Base-by-base conservation (phyloP, 2,888 invertebrate species). In the Morinoia aosen region DNA sequence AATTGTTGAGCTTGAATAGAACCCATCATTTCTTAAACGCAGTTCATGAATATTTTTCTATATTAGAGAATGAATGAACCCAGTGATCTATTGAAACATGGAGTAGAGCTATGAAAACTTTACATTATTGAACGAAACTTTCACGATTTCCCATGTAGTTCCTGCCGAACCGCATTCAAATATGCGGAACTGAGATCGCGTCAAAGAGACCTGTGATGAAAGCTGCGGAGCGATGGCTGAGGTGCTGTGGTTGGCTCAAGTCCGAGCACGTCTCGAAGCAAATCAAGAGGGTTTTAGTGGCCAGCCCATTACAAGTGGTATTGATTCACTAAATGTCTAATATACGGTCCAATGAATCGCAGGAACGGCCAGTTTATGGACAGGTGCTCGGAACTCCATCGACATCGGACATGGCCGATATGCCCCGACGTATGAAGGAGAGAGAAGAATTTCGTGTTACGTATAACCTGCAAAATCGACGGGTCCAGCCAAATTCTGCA, bases 231-330 rank as follows among this genome's bases (percentile, higher is more conserved):
- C 5, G 57, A 93, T 57, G 48, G 93, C 40, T 48, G 48, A 57
- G 93, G 57, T 39, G 14, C 12, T 0, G 58, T 14, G 25, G 57
- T 12, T 11, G 16, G 56, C 58, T 93, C 57, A 93, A 93, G 93
- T 93, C 93, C 58, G n/a, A 25, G 93, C 93, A 93, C 93, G 93
- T 93, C 93, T 57, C 33, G 14, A 57, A 33, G 93, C 93, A 93
- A 93, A 93, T 93, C 93, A 93, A 93, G 93, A 93, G 93, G 93
- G 93, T 56, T 93, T 93, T 93, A 19, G 93, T n/a, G 93, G 93
- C 93, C 3, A 57, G 93, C 16, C 93, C 93, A 93, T 93, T 93
- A 93, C 93, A 93, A 93, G 93, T 93, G 93, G 93, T 93, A 93
- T 93, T 93, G 93, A 93, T 93, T 93, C 57, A 93, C 93, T 93